Conservation (phyloP, 2,888 invertebrate genomes). For the Lasioglossum lativentre region DNA sequence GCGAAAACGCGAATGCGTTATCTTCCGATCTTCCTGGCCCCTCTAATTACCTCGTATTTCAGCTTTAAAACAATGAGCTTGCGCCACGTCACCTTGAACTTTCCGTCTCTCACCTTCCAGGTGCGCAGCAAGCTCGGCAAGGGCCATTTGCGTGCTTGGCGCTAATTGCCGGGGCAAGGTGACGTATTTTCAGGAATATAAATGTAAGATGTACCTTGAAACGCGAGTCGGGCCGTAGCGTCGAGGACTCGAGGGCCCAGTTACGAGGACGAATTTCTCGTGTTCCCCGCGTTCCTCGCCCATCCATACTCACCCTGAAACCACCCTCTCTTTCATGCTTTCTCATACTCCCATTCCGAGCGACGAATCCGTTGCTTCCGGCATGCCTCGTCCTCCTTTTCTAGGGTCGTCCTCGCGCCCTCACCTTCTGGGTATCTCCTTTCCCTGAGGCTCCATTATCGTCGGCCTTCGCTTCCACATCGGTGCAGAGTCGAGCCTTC, state of each 20-base stretch:
- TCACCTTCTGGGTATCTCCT: slow-evolving; percentile 20
- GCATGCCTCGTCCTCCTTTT: slow-evolving; percentile 49
- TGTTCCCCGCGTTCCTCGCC: slow-evolving; percentile 26
- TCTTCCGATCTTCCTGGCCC: neutral
- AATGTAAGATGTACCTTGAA: slow-evolving; percentile 42
- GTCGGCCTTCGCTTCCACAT: slow-evolving; percentile 29
- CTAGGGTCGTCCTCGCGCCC: slow-evolving; percentile 9
- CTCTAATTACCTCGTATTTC: slow-evolving; percentile 27
- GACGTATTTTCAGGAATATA: slow-evolving; percentile 63
- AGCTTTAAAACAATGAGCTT: slow-evolving; percentile 26
- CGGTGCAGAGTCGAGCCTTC: slow-evolving; percentile 17
- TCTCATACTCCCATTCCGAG: slow-evolving; percentile 17
- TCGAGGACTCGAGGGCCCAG: slow-evolving; percentile 31
- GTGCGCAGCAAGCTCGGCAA: slow-evolving; percentile 25
- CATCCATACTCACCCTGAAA: neutral
- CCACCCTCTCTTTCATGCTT: neutral
- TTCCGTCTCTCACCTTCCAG: slow-evolving; percentile 33
- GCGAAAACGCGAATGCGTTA: slow-evolving; percentile 10
- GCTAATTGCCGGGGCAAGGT: slow-evolving; percentile 60
- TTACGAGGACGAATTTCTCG: slow-evolving; percentile 41
- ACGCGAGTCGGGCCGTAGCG: slow-evolving; percentile 3
- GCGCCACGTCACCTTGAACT: slow-evolving; percentile 53
- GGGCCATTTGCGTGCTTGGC: slow-evolving; percentile 50
- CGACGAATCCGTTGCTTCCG: slow-evolving; percentile 49
- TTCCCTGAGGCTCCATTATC: slow-evolving; percentile 52